Evolutionary conservation across 1,140 invertebrate species (phyloP).

Genomic region (Cataglyphis hispanica): DNA sequence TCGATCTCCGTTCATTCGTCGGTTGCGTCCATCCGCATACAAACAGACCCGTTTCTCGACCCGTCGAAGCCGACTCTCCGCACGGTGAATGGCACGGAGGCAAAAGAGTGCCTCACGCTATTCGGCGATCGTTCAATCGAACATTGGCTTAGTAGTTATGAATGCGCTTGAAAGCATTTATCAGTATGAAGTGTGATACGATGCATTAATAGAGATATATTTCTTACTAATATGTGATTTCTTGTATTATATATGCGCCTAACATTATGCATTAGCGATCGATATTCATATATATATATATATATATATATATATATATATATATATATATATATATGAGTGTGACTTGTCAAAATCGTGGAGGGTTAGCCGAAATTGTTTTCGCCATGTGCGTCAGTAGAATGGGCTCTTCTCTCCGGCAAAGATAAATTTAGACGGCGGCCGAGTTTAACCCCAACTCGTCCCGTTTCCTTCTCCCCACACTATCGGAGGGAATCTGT

Average conservation of each 20-base stretch:
- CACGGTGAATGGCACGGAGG: slow-evolving; percentile 45
- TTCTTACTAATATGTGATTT: not conserved
- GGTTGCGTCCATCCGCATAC: slow-evolving; percentile 26
- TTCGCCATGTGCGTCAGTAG: not conserved
- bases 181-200: slow-evolving; percentile 24
- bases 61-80: slow-evolving; percentile 38
- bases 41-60: slow-evolving; percentile 55
- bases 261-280: not conserved
- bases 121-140: slow-evolving; percentile 70
- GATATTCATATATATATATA: not conserved
- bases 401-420: not conserved
- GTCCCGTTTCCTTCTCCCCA: not conserved
- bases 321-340: too few relatives aligned
- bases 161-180: slow-evolving; percentile 47
- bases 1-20: slow-evolving; percentile 45
- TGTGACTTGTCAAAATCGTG: not conserved
- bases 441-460: not conserved
- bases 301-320: too few relatives aligned
- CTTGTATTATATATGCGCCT: not conserved
- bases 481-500: not conserved
- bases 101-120: slow-evolving; percentile 47
- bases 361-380: not conserved
- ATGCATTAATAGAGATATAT: not conserved
- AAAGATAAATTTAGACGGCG: slow-evolving; percentile 32
- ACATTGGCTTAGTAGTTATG: slow-evolving; percentile 45